Percentiles rank a stretch among this genome's conserved stretches.
These are phyloP conservation scores for Blastobasis adustella DNA, from an alignment of 2,888 invertebrate genomes.

Conservation along the genomic window DNA sequence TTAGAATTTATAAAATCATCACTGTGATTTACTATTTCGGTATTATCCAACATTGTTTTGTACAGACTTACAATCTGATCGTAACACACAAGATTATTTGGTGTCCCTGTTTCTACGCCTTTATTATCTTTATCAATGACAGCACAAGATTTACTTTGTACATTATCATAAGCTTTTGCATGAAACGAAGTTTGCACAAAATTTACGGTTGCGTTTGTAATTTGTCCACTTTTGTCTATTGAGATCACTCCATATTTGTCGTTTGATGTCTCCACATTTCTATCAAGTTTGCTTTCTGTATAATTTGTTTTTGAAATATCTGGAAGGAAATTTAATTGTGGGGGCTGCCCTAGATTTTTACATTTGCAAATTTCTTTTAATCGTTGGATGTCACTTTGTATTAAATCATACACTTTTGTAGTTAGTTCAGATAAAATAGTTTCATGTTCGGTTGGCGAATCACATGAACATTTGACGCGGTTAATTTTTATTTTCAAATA, in stretches of 20 bases:
- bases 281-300: slow-evolving; percentile 1
- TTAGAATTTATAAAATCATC: no score
- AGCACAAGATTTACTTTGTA: slow-evolving; percentile 36
- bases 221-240: not conserved
- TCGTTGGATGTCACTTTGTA: slow-evolving; percentile 56
- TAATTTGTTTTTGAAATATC: no score
- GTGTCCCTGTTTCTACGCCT: slow-evolving; percentile 16
- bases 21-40: no score
- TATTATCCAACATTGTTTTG: no score
- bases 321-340: no score
- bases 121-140: slow-evolving; percentile 18
- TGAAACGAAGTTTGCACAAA: no score
- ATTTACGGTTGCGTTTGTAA: slow-evolving; percentile 13
- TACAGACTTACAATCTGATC: no score
- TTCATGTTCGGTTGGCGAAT: slow-evolving; percentile 24
- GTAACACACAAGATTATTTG: no score
- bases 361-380: slow-evolving; percentile 40
- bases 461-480: slow-evolving; percentile 45
- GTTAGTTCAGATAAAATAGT: slow-evolving; percentile 39
- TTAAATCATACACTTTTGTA: slow-evolving; percentile 45
- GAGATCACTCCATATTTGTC: slow-evolving; percentile 23
- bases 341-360: slow-evolving; percentile 16
- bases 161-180: no score
- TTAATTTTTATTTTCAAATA: slow-evolving; percentile 61
- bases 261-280: slow-evolving; percentile 12